These are phyloP conservation scores for Drosophila meridiana DNA, from an alignment of 2,888 invertebrate species.

Conservation along the genomic window DNA sequence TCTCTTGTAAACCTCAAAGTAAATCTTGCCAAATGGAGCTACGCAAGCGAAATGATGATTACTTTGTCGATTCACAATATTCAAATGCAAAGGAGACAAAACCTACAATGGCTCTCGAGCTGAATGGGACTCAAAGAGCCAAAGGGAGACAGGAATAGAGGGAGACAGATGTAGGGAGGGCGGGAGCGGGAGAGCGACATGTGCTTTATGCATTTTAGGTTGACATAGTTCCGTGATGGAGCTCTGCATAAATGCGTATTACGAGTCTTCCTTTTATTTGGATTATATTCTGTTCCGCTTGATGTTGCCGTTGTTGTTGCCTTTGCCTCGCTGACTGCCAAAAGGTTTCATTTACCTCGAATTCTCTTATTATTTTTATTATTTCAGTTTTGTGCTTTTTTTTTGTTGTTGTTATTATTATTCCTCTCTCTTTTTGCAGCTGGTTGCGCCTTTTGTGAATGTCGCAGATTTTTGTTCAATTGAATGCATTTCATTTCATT, in stretches of 20 bases:
- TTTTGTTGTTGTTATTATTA: neutral
- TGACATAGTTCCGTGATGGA: constrained; percentile 33
- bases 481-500: constrained; percentile 77
- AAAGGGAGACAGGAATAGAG: neutral
- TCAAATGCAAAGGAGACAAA: neutral
- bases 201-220: constrained; percentile 29
- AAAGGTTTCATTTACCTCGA: constrained; percentile 20
- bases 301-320: neutral
- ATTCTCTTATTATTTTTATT: constrained; percentile 15
- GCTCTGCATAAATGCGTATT: constrained; percentile 23
- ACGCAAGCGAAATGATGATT: neutral
- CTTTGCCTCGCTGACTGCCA: constrained; percentile 34
- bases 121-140: constrained; percentile 20
- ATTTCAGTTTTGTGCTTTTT: neutral
- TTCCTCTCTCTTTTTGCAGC: constrained; percentile 6
- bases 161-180: neutral
- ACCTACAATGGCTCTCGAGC: neutral
- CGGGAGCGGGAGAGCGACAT: neutral
- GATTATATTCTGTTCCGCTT: constrained; percentile 3
- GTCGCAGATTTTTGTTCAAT: constrained; percentile 62
- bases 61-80: constrained; percentile 2
- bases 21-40: neutral
- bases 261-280: constrained; percentile 18
- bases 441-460: constrained; percentile 38
- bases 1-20: neutral